A percentile compares a stretch with the other conserved stretches of the same genome.
phyloP scores from a whole-genome alignment of 2,888 invertebrate species.

The Netelia melanura region DNA sequence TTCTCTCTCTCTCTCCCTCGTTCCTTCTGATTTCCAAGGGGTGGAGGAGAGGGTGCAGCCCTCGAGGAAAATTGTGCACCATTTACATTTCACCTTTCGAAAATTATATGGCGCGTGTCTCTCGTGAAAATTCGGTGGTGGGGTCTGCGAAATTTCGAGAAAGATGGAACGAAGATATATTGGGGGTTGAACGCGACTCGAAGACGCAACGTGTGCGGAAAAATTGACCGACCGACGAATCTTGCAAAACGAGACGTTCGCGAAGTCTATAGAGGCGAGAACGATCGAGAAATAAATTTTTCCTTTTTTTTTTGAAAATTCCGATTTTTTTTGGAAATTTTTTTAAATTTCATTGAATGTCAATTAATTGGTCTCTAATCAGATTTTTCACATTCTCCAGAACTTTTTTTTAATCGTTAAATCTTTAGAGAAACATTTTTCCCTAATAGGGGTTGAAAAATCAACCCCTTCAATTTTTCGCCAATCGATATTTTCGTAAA shows the following conservation, averaged over 20 bases:
- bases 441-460: background rate
- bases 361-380: too few species aligned
- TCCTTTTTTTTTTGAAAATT: too few species aligned
- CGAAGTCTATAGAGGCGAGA: background rate
- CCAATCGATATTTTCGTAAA: too few species aligned
- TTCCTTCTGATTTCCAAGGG: background rate
- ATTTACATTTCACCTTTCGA: conserved; percentile 67
- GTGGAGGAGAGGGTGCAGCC: background rate
- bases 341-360: too few species aligned
- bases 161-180: background rate
- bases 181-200: background rate
- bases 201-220: conserved; percentile 41
- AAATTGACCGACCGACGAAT: background rate
- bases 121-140: conserved; percentile 38
- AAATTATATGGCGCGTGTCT: conserved; percentile 81
- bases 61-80: conserved; percentile 11
- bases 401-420: too few species aligned
- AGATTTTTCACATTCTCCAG: too few species aligned
- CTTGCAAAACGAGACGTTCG: background rate
- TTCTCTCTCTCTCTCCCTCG: conserved; percentile 8
- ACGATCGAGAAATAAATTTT: too few species aligned
- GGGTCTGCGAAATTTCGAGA: background rate
- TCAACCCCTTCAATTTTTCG: background rate
- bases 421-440: too few species aligned
- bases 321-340: too few species aligned